Evolutionary conservation across 2,113 vertebrate species (phyloP).

Genomic region (Ciconia stormi): DNA sequence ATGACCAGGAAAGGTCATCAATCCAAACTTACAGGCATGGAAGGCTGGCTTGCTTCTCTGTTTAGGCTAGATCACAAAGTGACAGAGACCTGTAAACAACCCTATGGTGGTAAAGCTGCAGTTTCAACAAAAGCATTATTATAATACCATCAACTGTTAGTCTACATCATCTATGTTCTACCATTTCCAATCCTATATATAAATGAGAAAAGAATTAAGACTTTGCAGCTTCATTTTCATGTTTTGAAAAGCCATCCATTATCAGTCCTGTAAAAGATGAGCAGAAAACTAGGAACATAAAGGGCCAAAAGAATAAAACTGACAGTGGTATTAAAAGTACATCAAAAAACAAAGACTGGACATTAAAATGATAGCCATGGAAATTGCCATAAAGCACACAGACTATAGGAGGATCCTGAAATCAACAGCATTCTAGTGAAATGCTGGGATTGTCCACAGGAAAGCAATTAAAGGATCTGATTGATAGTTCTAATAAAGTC

Average conservation of each 20-base stretch:
- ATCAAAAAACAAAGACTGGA: background rate
- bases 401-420: background rate
- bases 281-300: background rate
- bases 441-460: background rate
- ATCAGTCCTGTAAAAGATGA: background rate
- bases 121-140: background rate
- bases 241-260: background rate
- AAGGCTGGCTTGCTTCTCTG: background rate
- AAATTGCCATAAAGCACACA: background rate
- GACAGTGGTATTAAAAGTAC: background rate
- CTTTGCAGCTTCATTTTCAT: background rate
- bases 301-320: background rate
- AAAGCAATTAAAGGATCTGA: background rate
- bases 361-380: background rate
- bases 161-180: background rate
- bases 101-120: background rate
- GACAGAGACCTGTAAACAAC: background rate
- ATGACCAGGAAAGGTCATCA: background rate
- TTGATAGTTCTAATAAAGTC: background rate
- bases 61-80: background rate
- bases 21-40: background rate
- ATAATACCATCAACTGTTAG: background rate
- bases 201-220: background rate
- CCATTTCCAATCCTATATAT: background rate
- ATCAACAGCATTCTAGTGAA: background rate